phyloP scores from a whole-genome alignment of 2,888 invertebrate genomes.

The Neocrepidodera transversa region DNA sequence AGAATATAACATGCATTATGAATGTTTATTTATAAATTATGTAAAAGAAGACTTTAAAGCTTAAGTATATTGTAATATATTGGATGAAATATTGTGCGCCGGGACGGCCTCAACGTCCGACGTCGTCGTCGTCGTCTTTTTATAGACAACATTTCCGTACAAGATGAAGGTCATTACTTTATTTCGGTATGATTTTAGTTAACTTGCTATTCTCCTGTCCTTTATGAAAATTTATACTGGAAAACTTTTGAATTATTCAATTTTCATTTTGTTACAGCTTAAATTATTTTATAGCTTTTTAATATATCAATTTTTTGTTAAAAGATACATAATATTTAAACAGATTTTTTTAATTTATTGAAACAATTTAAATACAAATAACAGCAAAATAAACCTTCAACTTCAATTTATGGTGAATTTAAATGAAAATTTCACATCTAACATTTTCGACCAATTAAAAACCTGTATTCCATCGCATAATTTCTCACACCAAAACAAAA shows the following conservation, averaged over 20 bases:
- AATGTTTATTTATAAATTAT: conserved; percentile 63
- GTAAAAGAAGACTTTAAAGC: conserved; percentile 58
- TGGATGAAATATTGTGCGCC: conserved; percentile 52
- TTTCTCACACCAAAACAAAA: conserved; percentile 3
- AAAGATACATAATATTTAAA: no score
- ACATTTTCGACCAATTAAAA: neutral
- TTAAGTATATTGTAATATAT: conserved; percentile 58
- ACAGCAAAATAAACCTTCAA: no score
- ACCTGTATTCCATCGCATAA: neutral
- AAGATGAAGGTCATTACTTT: conserved; percentile 48
- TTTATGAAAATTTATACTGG: conserved; percentile 28
- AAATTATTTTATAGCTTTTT: no score
- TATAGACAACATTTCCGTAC: conserved; percentile 47
- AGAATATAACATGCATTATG: conserved; percentile 60
- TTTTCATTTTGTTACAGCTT: no score
- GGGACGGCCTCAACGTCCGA: conserved; percentile 44
- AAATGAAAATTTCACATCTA: no score
- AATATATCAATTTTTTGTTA: no score
- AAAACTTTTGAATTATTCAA: conserved; percentile 26
- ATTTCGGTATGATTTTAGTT: conserved; percentile 48
- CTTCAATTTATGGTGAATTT: no score
- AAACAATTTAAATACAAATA: no score
- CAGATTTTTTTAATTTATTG: no score
- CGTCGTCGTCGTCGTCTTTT: conserved; percentile 42
- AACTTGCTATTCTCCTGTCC: conserved; percentile 44